Evolutionary conservation across 64 coral and sea anemone genomes (phyloP).

Genomic region (Anthopleura sola): DNA sequence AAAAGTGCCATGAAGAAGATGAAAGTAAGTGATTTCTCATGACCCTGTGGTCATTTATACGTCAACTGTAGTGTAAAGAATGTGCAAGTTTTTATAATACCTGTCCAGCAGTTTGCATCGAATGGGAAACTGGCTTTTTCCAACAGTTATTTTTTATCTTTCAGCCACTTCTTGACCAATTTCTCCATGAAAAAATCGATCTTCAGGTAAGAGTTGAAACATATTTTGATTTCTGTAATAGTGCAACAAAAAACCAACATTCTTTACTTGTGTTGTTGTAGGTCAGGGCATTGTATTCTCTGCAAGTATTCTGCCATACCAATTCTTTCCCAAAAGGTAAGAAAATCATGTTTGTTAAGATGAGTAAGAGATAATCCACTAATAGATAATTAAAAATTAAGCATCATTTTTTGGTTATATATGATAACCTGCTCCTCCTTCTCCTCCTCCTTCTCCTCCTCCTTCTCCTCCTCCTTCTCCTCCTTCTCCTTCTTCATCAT

Average conservation of each 20-base stretch:
- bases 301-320: slow-evolving; percentile 92
- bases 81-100: too few relatives aligned
- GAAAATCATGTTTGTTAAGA: not conserved
- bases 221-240: not conserved
- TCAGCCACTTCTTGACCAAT: slow-evolving; percentile 77
- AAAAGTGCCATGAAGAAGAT: slow-evolving; percentile 74
- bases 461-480: too few relatives aligned
- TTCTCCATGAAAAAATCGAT: slow-evolving; percentile 81
- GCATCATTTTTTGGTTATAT: too few relatives aligned
- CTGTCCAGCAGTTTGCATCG: too few relatives aligned
- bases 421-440: too few relatives aligned
- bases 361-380: not conserved
- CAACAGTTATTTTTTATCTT: slow-evolving; percentile 5
- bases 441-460: too few relatives aligned
- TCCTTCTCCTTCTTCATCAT: too few relatives aligned
- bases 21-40: slow-evolving; percentile 16
- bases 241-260: not conserved
- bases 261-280: not conserved
- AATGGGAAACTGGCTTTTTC: too few relatives aligned
- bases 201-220: slow-evolving; percentile 58
- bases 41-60: too few relatives aligned
- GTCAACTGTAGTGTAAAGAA: too few relatives aligned
- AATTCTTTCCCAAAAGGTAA: slow-evolving; percentile 96
- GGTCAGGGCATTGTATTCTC: slow-evolving; percentile 89
- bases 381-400: too few relatives aligned